Conservation (phyloP, 1,140 invertebrate species). For the Gryllus bimaculatus region DNA sequence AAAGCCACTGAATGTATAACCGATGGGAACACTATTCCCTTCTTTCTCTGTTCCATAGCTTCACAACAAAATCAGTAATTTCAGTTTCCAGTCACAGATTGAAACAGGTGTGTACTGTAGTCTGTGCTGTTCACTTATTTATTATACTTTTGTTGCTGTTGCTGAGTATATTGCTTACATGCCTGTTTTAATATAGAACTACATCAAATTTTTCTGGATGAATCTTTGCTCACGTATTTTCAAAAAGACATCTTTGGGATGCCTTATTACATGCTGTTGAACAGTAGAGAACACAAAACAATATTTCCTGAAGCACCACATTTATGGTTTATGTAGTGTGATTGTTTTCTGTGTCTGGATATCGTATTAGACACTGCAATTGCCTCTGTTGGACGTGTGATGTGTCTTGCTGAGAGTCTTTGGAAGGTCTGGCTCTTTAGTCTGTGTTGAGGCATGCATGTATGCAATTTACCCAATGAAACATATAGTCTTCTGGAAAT, state of each 20-base stretch:
- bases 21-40: neutral
- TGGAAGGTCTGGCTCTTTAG: neutral
- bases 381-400: neutral
- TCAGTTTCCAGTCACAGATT: neutral
- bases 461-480: neutral
- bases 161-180: conserved; percentile 4
- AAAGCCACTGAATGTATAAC: neutral
- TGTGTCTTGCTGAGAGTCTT: neutral
- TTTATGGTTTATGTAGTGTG: neutral
- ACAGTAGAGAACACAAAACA: neutral
- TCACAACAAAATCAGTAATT: neutral
- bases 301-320: neutral
- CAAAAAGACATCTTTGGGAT: neutral
- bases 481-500: neutral
- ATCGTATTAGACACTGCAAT: neutral
- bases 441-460: conserved; percentile 3
- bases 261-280: neutral
- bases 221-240: conserved; percentile 1
- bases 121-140: neutral
- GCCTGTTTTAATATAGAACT: conserved; percentile 1
- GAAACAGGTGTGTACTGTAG: neutral
- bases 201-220: neutral
- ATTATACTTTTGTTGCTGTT: neutral
- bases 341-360: neutral
- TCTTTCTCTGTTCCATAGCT: neutral